phyloP scores from a whole-genome alignment of 2,113 vertebrate species.

The Muntiacus reevesi region DNA sequence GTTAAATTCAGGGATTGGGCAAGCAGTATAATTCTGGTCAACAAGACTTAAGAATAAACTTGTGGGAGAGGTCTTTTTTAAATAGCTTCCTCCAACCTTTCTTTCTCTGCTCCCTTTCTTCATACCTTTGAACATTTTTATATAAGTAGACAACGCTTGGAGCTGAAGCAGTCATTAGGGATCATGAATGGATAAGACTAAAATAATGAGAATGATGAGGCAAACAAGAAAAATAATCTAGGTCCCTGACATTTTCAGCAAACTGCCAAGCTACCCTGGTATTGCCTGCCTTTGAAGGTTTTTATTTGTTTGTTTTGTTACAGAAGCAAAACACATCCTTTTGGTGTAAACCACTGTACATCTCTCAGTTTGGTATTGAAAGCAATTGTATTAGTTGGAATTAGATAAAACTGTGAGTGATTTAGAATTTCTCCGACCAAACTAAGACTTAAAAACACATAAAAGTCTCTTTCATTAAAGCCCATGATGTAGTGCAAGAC shows the following conservation, averaged over 20 bases:
- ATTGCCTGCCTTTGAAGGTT: neutral
- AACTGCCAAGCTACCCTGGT: neutral
- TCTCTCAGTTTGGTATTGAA: neutral
- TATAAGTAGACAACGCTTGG: neutral
- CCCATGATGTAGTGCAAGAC: neutral
- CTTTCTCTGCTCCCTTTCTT: neutral
- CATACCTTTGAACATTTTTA: neutral
- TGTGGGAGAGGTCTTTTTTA: neutral
- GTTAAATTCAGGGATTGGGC: neutral
- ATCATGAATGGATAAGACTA: neutral
- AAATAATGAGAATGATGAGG: neutral
- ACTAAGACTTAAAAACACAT: neutral
- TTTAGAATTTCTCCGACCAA: neutral
- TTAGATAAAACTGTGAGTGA: neutral
- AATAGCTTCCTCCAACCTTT: neutral
- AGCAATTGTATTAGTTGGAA: neutral
- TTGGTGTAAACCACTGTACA: neutral
- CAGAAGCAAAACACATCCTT: neutral
- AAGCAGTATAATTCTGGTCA: neutral
- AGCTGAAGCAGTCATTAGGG: neutral
- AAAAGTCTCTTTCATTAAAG: neutral
- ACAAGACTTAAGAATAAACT: neutral
- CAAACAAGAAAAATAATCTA: neutral
- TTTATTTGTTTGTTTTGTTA: neutral
- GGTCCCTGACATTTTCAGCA: neutral